Conservation (phyloP, 2,797 vertebrate species). For the Spatula versicolor region DNA sequence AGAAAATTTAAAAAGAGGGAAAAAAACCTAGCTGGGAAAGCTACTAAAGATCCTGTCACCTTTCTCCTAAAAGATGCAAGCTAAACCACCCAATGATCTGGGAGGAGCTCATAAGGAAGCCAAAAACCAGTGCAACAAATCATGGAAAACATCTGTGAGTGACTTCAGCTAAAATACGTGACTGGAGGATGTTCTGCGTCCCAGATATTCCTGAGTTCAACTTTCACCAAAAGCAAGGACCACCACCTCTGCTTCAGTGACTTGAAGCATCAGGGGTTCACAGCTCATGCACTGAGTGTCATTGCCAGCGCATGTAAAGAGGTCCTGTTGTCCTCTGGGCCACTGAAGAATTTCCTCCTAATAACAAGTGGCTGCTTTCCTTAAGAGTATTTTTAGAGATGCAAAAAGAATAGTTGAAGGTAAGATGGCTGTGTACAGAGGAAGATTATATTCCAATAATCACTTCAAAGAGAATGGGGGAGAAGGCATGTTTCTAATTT, state of each 20-base stretch:
- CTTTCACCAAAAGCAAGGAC: constrained; percentile 2
- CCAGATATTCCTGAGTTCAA: neutral
- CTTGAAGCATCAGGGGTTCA: neutral
- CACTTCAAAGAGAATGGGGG: constrained; percentile 61
- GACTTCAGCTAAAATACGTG: constrained; percentile 14
- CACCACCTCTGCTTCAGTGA: neutral
- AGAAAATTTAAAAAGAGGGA: neutral
- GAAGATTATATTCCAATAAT: constrained; percentile 63
- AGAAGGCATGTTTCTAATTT: constrained; percentile 65
- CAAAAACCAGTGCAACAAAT: neutral
- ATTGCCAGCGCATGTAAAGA: neutral
- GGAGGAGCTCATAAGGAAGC: constrained; percentile 19
- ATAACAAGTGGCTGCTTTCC: neutral
- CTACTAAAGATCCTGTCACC: neutral
- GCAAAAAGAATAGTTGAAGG: constrained; percentile 24
- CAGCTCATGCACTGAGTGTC: neutral
- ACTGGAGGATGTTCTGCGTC: neutral
- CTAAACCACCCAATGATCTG: constrained; percentile 26
- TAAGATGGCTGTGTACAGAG: constrained; percentile 47
- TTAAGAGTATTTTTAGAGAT: constrained; percentile 1
- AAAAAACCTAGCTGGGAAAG: neutral
- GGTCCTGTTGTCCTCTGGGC: neutral
- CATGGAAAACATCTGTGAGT: constrained; percentile 36
- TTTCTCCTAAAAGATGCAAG: constrained; percentile 12
- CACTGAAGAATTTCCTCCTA: neutral